Percentiles rank a stretch among this genome's conserved stretches.
These are phyloP conservation scores for Nemoura dubitans DNA, from an alignment of 2,888 invertebrate species.

Conservation along the genomic window DNA sequence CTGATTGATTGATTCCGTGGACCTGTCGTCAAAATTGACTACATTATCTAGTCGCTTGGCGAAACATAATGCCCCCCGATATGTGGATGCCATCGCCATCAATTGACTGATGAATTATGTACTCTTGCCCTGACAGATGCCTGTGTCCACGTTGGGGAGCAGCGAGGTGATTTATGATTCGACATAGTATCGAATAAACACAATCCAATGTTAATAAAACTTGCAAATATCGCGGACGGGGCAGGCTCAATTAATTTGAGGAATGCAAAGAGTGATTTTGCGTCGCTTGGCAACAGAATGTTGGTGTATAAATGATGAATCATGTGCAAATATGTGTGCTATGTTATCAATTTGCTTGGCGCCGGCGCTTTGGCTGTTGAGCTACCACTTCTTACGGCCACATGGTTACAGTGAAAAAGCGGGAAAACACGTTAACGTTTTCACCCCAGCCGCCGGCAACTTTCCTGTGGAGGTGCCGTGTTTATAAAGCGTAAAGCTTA, in stretches of 20 bases:
- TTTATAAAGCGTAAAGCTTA: not conserved
- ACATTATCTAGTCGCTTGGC: not conserved
- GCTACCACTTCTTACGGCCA: too few species aligned
- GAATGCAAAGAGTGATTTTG: not conserved
- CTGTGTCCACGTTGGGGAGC: not conserved
- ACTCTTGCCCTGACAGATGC: not conserved
- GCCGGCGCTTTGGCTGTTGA: too few species aligned
- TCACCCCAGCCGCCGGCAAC: too few species aligned
- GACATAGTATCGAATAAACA: not conserved
- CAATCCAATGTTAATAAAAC: not conserved
- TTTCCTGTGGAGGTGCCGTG: not conserved
- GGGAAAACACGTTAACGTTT: too few species aligned
- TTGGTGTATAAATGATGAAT: too few species aligned
- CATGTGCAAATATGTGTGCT: too few species aligned
- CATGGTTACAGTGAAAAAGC: too few species aligned
- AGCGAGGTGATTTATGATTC: not conserved
- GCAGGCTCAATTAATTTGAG: not conserved
- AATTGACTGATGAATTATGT: slow-evolving; percentile 9
- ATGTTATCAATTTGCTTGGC: too few species aligned
- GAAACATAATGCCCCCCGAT: not conserved
- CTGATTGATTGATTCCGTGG: not conserved
- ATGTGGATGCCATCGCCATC: not conserved
- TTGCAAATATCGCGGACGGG: not conserved
- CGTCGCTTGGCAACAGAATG: too few species aligned
- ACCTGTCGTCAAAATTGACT: not conserved